Evolutionary conservation across 2,797 vertebrate species (phyloP).

Genomic region (Uromys caudimaculatus): DNA sequence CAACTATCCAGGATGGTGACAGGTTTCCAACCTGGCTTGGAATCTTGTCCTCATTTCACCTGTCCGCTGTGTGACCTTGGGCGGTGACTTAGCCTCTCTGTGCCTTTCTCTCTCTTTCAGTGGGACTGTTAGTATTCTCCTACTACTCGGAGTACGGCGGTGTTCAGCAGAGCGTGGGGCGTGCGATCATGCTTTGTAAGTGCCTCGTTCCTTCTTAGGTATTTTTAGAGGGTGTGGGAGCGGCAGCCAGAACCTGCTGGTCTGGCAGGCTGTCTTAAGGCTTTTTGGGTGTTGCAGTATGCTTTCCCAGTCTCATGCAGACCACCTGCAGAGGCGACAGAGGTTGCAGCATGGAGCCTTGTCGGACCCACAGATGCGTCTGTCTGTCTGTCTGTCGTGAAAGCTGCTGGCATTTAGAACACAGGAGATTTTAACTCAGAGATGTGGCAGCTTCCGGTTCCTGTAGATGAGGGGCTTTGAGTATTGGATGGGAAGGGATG

Average conservation of each 20-base stretch:
- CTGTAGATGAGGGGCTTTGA: neutral
- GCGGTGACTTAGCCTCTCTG: conserved; percentile 17
- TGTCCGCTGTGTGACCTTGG: conserved; percentile 29
- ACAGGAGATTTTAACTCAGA: neutral
- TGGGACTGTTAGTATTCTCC: conserved; percentile 21
- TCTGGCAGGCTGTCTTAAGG: neutral
- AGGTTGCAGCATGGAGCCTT: neutral
- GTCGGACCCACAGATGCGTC: neutral
- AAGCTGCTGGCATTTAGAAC: conserved; percentile 48
- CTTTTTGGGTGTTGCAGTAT: neutral
- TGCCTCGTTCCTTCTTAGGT: neutral
- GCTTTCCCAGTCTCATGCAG: neutral
- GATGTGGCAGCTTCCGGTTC: neutral
- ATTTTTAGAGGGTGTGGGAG: conserved; percentile 48
- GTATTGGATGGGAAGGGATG: neutral
- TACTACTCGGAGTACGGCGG: neutral
- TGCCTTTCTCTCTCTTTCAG: conserved; percentile 49
- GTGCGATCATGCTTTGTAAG: neutral
- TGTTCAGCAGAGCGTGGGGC: conserved; percentile 2
- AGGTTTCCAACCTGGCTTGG: neutral
- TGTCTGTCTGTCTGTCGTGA: neutral
- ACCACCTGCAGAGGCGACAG: neutral
- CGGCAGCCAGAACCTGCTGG: neutral
- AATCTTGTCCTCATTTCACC: neutral
- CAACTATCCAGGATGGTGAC: neutral